Conservation (phyloP, 2,888 invertebrate genomes). For the Drosophila tripunctata region DNA sequence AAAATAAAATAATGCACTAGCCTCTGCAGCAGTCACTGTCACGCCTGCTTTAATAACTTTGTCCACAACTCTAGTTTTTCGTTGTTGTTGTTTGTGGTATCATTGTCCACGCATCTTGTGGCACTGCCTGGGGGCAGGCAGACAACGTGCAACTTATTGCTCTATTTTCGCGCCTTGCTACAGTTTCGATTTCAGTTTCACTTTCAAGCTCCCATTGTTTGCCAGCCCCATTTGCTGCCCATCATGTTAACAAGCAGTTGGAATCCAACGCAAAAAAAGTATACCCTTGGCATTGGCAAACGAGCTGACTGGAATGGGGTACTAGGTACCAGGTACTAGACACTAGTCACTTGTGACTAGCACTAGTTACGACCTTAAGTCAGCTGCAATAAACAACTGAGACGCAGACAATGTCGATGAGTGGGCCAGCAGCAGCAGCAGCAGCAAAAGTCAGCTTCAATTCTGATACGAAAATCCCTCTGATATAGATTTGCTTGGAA, state of each 20-base stretch:
- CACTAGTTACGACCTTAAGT: slow-evolving; percentile 15
- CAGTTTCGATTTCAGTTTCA: slow-evolving; percentile 79
- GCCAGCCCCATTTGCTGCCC: slow-evolving; percentile 66
- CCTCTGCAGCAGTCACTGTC: slow-evolving; percentile 35
- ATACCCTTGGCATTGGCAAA: too few species aligned
- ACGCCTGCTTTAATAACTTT: slow-evolving; percentile 75
- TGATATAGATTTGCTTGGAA: slow-evolving; percentile 12
- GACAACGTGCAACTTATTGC: slow-evolving; percentile 69
- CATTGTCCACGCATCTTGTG: slow-evolving; percentile 66
- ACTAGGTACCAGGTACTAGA: neutral
- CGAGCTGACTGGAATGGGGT: slow-evolving; percentile 42
- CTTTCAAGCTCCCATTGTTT: slow-evolving; percentile 65
- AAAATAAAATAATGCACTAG: slow-evolving; percentile 76
- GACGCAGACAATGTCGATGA: slow-evolving; percentile 54
- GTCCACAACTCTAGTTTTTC: slow-evolving; percentile 32
- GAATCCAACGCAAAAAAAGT: slow-evolving; percentile 20
- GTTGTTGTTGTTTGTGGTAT: slow-evolving; percentile 42
- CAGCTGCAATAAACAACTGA: slow-evolving; percentile 60
- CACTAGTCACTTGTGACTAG: slow-evolving; percentile 6
- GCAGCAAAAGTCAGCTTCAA: slow-evolving; percentile 27
- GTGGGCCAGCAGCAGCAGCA: slow-evolving; percentile 49
- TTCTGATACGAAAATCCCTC: slow-evolving; percentile 12
- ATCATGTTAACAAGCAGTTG: slow-evolving; percentile 72
- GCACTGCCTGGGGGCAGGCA: slow-evolving; percentile 1
- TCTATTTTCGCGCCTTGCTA: slow-evolving; percentile 62